These are phyloP conservation scores for Turdus rufiventris DNA, from an alignment of 2,113 vertebrate species.

Conservation along the genomic window DNA sequence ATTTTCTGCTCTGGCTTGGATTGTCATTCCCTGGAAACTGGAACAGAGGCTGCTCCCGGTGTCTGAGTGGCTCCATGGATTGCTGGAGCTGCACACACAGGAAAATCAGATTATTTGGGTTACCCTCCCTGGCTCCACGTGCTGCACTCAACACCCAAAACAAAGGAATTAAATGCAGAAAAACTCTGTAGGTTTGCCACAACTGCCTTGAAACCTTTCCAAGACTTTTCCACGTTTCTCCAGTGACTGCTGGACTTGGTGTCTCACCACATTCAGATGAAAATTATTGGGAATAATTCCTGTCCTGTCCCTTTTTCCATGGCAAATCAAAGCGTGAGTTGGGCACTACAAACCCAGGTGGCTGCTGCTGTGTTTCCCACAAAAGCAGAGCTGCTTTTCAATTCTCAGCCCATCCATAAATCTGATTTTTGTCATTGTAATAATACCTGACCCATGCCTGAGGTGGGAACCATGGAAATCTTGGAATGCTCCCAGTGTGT, in stretches of 20 bases:
- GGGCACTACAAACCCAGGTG: background rate
- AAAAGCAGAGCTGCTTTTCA: background rate
- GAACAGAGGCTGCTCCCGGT: background rate
- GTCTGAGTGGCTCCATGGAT: background rate
- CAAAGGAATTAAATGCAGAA: background rate
- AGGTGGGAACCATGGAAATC: background rate
- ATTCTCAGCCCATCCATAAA: background rate
- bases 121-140: background rate
- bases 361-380: background rate
- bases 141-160: background rate
- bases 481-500: background rate
- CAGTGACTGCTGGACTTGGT: background rate
- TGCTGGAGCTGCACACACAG: background rate
- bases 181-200: background rate
- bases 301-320: background rate
- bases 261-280: background rate
- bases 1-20: background rate
- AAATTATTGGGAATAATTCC: background rate
- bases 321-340: background rate
- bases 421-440: background rate
- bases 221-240: background rate
- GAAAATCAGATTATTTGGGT: background rate
- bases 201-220: background rate
- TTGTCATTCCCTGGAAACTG: background rate
- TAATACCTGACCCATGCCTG: background rate